Conservation (phyloP, 2,113 vertebrate species). For the Zootoca vivipara region DNA sequence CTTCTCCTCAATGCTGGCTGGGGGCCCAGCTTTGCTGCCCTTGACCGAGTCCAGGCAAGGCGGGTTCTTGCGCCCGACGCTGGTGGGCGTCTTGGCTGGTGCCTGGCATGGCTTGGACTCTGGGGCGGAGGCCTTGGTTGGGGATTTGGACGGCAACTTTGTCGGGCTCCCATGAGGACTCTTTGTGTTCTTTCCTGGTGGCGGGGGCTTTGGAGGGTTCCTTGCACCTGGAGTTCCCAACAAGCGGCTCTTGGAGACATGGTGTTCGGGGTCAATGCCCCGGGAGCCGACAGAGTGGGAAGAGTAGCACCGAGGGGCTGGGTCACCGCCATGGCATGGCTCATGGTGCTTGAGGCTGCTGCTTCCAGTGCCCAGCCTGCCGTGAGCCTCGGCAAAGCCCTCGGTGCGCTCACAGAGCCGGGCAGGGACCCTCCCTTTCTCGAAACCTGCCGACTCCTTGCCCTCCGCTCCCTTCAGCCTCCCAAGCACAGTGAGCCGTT, state of each 20-base stretch:
- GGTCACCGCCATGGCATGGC: constrained; percentile 67
- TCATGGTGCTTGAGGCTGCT: constrained; percentile 82
- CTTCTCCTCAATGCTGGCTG: constrained; percentile 94
- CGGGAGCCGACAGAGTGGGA: constrained; percentile 74
- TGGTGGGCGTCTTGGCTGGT: constrained; percentile 46
- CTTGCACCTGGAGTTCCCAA: constrained; percentile 73
- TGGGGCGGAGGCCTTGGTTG: constrained; percentile 78
- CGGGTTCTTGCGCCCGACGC: rapidly evolving
- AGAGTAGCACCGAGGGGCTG: constrained; percentile 72
- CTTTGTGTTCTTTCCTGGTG: constrained; percentile 77
- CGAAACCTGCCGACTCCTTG: neutral
- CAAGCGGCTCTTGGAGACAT: constrained; percentile 78
- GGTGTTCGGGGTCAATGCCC: constrained; percentile 70
- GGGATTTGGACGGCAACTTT: constrained; percentile 88
- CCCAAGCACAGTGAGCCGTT: constrained; percentile 43
- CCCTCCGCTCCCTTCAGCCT: constrained; percentile 44
- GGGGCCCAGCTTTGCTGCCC: constrained; percentile 46
- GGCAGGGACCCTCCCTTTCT: constrained; percentile 8
- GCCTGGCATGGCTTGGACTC: constrained; percentile 52
- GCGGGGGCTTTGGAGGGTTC: constrained; percentile 79
- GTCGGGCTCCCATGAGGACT: constrained; percentile 87
- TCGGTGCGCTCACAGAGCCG: constrained; percentile 53
- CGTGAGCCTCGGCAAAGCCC: constrained; percentile 20
- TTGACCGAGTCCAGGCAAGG: constrained; percentile 40
- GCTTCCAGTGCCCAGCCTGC: constrained; percentile 52